Evolutionary conservation across 2,797 vertebrate species (phyloP), one percentile per base, ranked within the genome.

Genomic region (Lacerta viridis): DNA sequence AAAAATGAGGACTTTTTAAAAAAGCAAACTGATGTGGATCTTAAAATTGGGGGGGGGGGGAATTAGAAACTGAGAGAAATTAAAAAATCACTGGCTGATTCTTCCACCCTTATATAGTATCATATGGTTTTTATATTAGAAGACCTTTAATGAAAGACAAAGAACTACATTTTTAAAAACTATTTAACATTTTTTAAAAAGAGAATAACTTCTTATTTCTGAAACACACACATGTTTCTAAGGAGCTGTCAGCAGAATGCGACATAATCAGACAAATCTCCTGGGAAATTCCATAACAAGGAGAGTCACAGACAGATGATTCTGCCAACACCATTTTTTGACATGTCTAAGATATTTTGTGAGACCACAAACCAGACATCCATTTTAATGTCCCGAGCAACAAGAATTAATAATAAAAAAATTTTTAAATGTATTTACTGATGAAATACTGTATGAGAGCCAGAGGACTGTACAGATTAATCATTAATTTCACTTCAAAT

Each of bases 261-360:
- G 93, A 86, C 95, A 82, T 33, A 87, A 90, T 64, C 50, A 85
- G 80, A 83, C 17, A 85, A 84, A 91, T 90, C 93, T 95, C 93
- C 77, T 83, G 64, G 33, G 41, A 93, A 85, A 83, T 88, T 88
- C 68, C 27, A 43, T 83, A 88, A 88, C 39, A 87, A 25, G 27
- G 36, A 41, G 88, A 41, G 36, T 84, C 74, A 80, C 85, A 69
- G 79, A 81, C 82, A 85, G n/a, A 92, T 33, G 36, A 43, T 92
- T 92, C 92, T 13, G 20, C 41, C 89, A 80, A 18, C 25, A 66
- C 9, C 82, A 88, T 39, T 43, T 90, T 85, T 95, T 15, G 79
- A 55, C 46, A 89, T 86, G 92, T 66, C 46, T 80, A 77, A 80
- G 66, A 78, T 72, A 68, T 68, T 74, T 78, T 71, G 55, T 82